Percentiles rank a stretch among this genome's conserved stretches.
These are phyloP conservation scores for Proales similis DNA, from an alignment of 1,140 invertebrate genomes.

Conservation along the genomic window DNA sequence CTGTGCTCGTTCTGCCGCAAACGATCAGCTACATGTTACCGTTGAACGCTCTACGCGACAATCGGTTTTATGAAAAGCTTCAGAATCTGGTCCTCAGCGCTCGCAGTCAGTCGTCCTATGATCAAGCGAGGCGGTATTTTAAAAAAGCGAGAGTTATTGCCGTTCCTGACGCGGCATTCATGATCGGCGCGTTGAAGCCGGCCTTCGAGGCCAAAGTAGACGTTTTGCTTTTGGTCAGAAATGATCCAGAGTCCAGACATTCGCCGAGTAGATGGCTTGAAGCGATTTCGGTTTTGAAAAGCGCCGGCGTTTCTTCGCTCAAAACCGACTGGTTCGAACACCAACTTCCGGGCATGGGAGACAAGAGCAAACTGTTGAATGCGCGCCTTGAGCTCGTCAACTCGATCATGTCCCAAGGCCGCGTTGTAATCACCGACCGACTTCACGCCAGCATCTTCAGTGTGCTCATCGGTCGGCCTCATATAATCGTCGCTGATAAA, in stretches of 20 bases:
- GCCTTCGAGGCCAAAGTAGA: neutral
- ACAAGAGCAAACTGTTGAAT: neutral
- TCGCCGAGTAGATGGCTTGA: neutral
- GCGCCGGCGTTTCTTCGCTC: neutral
- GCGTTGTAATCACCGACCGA: neutral
- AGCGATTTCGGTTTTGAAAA: neutral
- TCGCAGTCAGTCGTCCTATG: neutral
- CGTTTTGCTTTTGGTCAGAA: neutral
- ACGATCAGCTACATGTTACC: neutral
- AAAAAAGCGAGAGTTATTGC: neutral
- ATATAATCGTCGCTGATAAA: neutral
- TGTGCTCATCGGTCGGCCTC: neutral
- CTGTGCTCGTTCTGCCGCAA: neutral
- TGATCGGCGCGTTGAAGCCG: neutral
- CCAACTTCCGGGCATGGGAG: neutral
- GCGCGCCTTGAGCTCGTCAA: neutral
- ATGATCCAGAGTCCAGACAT: neutral
- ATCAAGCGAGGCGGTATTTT: neutral
- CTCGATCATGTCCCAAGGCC: neutral
- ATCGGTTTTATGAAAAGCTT: neutral
- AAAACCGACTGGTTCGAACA: neutral
- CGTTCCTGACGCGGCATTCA: neutral
- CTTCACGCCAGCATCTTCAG: neutral
- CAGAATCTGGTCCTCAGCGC: neutral
- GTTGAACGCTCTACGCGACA: neutral